Evolutionary conservation across 1,140 invertebrate species (phyloP), one percentile per base, ranked within the genome.

Genomic region (Calephelis virginiensis): DNA sequence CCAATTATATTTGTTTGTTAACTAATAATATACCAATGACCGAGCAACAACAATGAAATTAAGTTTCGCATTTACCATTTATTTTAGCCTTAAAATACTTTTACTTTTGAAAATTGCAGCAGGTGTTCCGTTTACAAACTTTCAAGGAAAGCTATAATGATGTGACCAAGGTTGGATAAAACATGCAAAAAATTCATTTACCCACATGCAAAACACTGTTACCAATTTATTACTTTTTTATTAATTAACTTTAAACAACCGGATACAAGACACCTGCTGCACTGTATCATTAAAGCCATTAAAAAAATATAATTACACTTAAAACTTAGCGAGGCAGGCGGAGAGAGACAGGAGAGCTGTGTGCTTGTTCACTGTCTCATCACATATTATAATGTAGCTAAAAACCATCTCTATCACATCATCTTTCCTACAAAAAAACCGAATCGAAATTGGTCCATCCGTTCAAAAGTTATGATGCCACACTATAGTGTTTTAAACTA

Each of bases 221-320:
- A 28, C 50, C 14, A 53, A 17, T 50, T 50, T 50, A 50, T 17
- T 28, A 28, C 50, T 53, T 53, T 37, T 50, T 50, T 14, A 50
- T 53, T 37, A 53, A 53, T 53, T 53, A 53, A 8, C 50, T 53
- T 11, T 11, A 53, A 53, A 28, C 4, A 53, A 17, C 14, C 17
- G 50, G 50, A 53, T 13, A 14, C 50, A 37, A 10, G 13, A 1
- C 50, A 56, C 50, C 50, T 56, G 50, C 50, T 11, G 28, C 11
- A 56, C 14, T 56, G 28, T 6, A 17, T 56, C 49, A 53, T 53
- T 53, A 53, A 53, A 53, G 13, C 49, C 13, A 28, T 53, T 53
- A 17, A 11, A 53, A 10, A 9, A 17, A 17, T 8, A 10, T 4
- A 14, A 28, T 6, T 8, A 49, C 8, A 49, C 13, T 49, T 8